A percentile compares a stretch with the other conserved stretches of the same genome.
Conservation (phyloP, 2,113 vertebrate genomes). For the Pelobates fuscus region DNA sequence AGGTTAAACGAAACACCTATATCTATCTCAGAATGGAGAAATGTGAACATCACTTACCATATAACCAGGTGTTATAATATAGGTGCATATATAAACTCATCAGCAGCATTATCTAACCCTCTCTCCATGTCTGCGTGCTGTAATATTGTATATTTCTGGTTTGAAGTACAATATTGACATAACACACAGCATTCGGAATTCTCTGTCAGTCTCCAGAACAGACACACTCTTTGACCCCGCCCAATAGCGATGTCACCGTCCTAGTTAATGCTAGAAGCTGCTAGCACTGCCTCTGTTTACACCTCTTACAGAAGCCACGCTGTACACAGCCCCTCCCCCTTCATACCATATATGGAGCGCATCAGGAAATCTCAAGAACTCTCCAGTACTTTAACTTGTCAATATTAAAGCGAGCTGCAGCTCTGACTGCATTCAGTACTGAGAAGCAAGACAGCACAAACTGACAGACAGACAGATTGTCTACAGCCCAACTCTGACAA, state of each 20-base stretch:
- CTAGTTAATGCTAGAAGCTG: slow-evolving; percentile 4
- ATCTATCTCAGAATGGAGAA: too few species aligned
- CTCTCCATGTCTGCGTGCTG: too few species aligned
- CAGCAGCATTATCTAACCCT: too few species aligned
- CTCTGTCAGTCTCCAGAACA: not conserved
- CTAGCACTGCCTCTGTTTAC: not conserved
- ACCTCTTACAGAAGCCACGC: not conserved
- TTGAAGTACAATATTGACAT: too few species aligned
- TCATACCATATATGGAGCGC: slow-evolving; percentile 13
- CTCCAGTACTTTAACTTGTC: slow-evolving; percentile 26
- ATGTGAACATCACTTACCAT: too few species aligned
- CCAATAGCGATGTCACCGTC: not conserved
- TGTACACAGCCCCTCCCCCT: not conserved
- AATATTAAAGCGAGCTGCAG: slow-evolving; percentile 39
- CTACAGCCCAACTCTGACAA: too few species aligned
- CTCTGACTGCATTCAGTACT: not conserved
- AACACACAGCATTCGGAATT: not conserved
- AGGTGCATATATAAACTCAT: too few species aligned
- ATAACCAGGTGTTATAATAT: too few species aligned
- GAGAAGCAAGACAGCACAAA: not conserved
- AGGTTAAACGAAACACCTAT: too few species aligned
- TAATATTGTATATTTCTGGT: too few species aligned
- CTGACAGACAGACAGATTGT: not conserved
- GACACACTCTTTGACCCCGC: not conserved
- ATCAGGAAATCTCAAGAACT: not conserved